These are phyloP conservation scores for Barbus barbus DNA, from an alignment of 2,113 vertebrate species.

Conservation along the genomic window DNA sequence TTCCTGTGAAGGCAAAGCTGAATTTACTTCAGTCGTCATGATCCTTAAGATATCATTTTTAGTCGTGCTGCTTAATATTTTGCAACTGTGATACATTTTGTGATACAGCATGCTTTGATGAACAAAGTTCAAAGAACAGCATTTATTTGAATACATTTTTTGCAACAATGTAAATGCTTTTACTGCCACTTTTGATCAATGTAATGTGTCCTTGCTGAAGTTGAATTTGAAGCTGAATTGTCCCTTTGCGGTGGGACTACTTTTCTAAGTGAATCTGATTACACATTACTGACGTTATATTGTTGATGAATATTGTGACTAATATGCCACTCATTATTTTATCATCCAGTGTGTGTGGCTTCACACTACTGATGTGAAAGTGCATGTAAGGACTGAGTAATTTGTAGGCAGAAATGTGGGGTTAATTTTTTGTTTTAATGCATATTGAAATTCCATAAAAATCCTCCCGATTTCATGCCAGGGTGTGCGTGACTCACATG, in stretches of 20 bases:
- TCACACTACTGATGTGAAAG: neutral
- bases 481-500: constrained; percentile 15
- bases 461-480: neutral
- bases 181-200: no score
- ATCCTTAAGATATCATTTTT: neutral
- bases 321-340: constrained; percentile 5
- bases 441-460: neutral
- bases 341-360: neutral
- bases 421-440: neutral
- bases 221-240: no score
- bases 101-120: neutral
- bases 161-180: no score
- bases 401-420: constrained; percentile 22
- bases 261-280: no score
- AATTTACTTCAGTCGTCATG: neutral
- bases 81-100: neutral
- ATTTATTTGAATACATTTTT: neutral
- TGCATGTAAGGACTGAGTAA: constrained; percentile 18
- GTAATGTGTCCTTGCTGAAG: no score
- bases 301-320: neutral
- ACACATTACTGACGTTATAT: neutral
- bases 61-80: neutral
- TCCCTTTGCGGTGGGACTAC: no score
- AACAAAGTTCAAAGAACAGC: neutral
- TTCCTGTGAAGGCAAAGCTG: no score